Evolutionary conservation across 2,888 invertebrate genomes (phyloP), one percentile per base, ranked within the genome.

Genomic region (Polydrusus pterygomalis): DNA sequence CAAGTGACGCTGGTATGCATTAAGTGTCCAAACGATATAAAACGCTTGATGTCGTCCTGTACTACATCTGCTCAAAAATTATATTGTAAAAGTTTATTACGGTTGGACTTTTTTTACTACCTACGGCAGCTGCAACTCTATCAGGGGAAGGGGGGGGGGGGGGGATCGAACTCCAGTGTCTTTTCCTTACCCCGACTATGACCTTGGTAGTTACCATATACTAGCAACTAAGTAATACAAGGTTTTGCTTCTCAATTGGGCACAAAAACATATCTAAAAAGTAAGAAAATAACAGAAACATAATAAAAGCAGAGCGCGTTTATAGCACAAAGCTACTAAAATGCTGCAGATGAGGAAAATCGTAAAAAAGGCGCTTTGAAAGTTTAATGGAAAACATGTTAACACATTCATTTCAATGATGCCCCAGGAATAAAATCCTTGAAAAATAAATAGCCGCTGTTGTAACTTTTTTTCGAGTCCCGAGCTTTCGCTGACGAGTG

Each of bases 401-500:
- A 83, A 83, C 82, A 83, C 80, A 78, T 81, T 80, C 78, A 79
- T 81, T 80, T 79, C 82, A 79, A 78, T 75, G 79, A 74, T 78
- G 78, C 78, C 78, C 75, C 79, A 77, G 78, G 77, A 79, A 80
- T 77, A 73, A 80, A 81, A 83, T 82, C 80, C 81, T 82, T 79
- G 79, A 80, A 84, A 83, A 83, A 83, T 81, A 84, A 84, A 84
- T 80, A 73, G 78, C 77, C 78, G 38, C 51, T 69, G 60, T 68
- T 69, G 60, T 65, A 51, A 34, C 60, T 45, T 76, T 67, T 78
- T 75, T 72, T 58, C 80, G 76, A 77, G 78, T 83, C 79, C 82
- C 79, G 80, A 80, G 83, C 83, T 83, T 84, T 84, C 82, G 85
- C 83, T 84, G 85, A 85, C 85, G 83, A 85, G 84, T 85, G 85